Conservation (phyloP, 2,888 invertebrate species). For the Drosophila mettleri region DNA sequence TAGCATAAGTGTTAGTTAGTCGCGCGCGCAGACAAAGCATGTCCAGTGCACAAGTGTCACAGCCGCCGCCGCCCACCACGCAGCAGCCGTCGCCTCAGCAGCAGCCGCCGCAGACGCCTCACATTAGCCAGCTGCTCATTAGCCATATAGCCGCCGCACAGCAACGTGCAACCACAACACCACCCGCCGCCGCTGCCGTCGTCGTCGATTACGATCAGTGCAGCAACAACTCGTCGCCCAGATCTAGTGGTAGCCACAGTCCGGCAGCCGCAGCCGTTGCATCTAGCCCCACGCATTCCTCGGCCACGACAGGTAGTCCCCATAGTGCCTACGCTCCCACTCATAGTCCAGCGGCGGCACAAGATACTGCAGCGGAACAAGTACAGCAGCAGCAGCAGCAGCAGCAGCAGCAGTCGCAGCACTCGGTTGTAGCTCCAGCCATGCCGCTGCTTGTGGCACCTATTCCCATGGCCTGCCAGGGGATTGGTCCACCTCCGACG, state of each 20-base stretch:
- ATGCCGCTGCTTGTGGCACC: conserved; percentile 76
- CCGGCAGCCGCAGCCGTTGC: conserved; percentile 64
- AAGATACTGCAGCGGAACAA: conserved; percentile 28
- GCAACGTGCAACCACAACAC: conserved; percentile 54
- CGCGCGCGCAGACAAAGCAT: conserved; percentile 70
- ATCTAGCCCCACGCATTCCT: conserved; percentile 74
- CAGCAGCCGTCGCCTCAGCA: conserved; percentile 72
- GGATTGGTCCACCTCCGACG: conserved; percentile 40
- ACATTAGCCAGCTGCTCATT: conserved; percentile 82
- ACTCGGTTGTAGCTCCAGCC: conserved; percentile 10
- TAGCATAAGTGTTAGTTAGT: conserved; percentile 6
- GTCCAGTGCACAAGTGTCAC: conserved; percentile 85
- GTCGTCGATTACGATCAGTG: conserved; percentile 80
- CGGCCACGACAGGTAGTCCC: conserved; percentile 80
- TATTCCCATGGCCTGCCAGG: conserved; percentile 52
- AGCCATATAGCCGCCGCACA: conserved; percentile 81
- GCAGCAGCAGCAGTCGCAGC: conserved; percentile 32
- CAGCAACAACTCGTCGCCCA: conserved; percentile 75
- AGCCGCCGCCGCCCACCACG: conserved; percentile 76
- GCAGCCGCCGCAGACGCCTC: conserved; percentile 72
- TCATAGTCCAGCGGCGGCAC: conserved; percentile 66
- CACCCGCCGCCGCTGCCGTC: conserved; percentile 54
- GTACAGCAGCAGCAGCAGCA: conserved; percentile 36
- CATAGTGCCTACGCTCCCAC: conserved; percentile 71
- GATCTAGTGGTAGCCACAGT: conserved; percentile 57